Base-by-base conservation (phyloP, 2,113 vertebrate genomes). In the Dryoscopus gambensis region DNA sequence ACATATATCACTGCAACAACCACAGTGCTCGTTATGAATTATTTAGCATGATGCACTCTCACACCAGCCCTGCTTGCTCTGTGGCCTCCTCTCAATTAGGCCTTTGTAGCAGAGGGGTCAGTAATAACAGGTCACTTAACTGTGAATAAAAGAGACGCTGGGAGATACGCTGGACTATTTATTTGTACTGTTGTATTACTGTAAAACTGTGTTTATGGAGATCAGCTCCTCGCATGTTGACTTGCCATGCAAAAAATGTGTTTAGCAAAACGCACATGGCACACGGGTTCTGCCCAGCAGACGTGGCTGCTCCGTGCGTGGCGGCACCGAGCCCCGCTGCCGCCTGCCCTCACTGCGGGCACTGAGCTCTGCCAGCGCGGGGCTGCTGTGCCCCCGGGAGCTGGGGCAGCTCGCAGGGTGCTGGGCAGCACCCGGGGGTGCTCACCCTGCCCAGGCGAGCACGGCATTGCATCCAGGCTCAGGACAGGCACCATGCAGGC, bases 381-480 rank as follows among this genome's bases (percentile, higher is more conserved):
- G 47, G 64, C 33, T 68, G 44, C 65, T 10, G 27, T 28, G 25
- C 27, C 37, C 35, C 15, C 10, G 2, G 33, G 10, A 25, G 64
- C 64, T 67, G 64, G 11, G 64, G 42, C 64, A 47, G 31, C 15
- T n/a, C 15, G 1, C 35, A 7, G 55, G 56, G 9, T 46, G 52
- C 4, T 1, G 17, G 24, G 65, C 56, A 57, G 49, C 20, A 11
- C 31, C 2, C 0, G 2, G 37, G 53, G 30, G 17, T 35, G 71
- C 47, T 27, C 4, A 1, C 3, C 7, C 47, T 31, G 33, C 30
- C 63, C 33, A 42, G 16, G 1, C 3, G 30, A 44, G 27, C 42
- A 1, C 1, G 1, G 20, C 21, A 1, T 16, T 2, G 2, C 1
- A 0, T 3, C 71, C 6, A 0, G n/a, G n/a, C 23, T 1, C 3